Base-by-base conservation (phyloP, 2,888 invertebrate species). In the Linnaemya vulpina region DNA sequence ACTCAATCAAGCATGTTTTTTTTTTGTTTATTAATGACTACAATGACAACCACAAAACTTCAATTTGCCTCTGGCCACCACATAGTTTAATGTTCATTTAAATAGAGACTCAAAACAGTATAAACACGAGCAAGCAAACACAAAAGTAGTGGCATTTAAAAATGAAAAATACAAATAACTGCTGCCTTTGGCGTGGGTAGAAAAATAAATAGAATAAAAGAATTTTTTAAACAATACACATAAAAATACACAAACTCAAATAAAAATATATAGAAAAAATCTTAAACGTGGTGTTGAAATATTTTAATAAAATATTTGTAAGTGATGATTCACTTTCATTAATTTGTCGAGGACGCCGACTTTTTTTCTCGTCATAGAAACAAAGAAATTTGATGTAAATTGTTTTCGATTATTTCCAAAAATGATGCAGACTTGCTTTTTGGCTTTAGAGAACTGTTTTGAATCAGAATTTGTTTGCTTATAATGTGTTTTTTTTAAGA, bases 1-100 rank as follows among this genome's bases (percentile, higher is more conserved):
- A 87, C 83, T 87, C 84, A 87, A 88, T 87, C 88, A 87, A 84
- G 77, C 83, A 78, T 71, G 83, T 86, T 87, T 73, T 80, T 86
- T 87, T 73, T 80, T 74, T 65, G 25, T 70, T 65, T 85, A 87
- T 86, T 87, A 81, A 86, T 86, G 84, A 83, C 75, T 76, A 78
- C 63, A 77, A 80, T 58, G 63, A 74, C 63, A 78, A 85, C 84
- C 86, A 70, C 87, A 77, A 67, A 85, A 86, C 86, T 87, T 86
- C 83, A 87, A 87, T 87, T 87, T 87, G 84, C 87, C 83, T 76
- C 81, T 74, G 84, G 83, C 73, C 65, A 77, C 76, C 78, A 77
- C 78, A 77, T 58, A 53, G 63, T 82, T 85, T 75, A 85, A 85
- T 78, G 70, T 78, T 75, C 58, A 71, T 78, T 85, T 78, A 78